Percentiles rank a stretch among this genome's conserved stretches.
These are phyloP conservation scores for Furnarius figulus DNA, from an alignment of 2,113 vertebrate species.

Conservation along the genomic window DNA sequence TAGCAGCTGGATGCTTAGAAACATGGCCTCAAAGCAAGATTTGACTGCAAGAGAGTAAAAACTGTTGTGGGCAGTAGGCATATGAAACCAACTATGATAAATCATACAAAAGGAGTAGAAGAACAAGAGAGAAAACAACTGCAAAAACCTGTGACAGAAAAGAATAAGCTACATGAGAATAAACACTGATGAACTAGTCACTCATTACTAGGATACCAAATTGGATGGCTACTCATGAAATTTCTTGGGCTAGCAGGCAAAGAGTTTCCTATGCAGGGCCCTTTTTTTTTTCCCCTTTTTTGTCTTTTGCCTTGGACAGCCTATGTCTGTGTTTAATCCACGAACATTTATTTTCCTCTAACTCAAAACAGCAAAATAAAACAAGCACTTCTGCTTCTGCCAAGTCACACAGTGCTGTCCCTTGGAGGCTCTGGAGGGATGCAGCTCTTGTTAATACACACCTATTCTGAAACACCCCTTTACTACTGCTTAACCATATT, in stretches of 20 bases:
- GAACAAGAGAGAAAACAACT: neutral
- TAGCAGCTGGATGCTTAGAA: neutral
- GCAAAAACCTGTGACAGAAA: neutral
- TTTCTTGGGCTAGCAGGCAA: neutral
- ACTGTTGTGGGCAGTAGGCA: neutral
- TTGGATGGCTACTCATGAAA: neutral
- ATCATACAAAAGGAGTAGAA: neutral
- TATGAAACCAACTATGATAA: neutral
- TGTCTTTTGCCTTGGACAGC: neutral
- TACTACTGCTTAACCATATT: neutral
- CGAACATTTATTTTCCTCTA: neutral
- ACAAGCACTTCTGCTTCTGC: neutral
- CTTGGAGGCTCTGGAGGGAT: neutral
- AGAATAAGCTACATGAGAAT: neutral
- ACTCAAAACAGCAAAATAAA: neutral
- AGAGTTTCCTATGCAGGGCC: neutral
- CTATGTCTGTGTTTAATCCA: neutral
- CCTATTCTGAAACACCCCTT: neutral
- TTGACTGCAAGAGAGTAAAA: neutral
- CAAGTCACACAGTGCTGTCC: neutral
- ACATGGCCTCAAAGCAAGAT: neutral
- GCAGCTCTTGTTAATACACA: neutral
- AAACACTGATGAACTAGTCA: neutral
- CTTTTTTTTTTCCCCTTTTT: neutral
- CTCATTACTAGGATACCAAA: neutral